phyloP scores from a whole-genome alignment of 2,888 invertebrate species.

The Cephus runcator region DNA sequence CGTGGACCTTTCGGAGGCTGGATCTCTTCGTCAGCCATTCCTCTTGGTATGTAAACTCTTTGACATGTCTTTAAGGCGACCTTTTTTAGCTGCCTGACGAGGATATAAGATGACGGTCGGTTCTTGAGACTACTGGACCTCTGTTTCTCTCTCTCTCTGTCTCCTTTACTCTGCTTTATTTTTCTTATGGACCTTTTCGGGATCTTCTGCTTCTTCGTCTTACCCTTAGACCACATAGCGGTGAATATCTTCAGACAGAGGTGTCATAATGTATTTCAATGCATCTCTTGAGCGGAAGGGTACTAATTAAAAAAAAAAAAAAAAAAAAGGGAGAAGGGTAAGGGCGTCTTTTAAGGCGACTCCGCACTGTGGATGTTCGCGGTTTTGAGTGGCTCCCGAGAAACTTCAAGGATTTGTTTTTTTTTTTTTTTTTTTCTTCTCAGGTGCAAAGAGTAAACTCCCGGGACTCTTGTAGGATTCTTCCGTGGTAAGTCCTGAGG shows the following conservation, averaged over 20 bases:
- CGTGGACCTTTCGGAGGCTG: neutral
- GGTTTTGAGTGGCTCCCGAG: neutral
- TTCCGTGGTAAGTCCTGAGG: neutral
- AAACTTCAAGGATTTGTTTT: neutral
- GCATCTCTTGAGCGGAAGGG: neutral
- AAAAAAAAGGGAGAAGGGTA: neutral
- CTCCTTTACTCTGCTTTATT: neutral
- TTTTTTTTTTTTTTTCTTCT: neutral
- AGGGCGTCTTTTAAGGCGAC: neutral
- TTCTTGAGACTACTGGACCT: constrained; percentile 1
- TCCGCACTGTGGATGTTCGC: neutral
- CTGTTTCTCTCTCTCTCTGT: neutral
- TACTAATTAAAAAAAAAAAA: neutral
- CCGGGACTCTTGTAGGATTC: neutral
- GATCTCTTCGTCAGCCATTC: neutral
- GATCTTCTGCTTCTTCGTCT: neutral
- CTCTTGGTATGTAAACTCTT: neutral
- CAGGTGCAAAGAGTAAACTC: neutral
- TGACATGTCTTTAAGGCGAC: neutral
- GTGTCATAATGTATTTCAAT: neutral
- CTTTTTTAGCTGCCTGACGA: neutral
- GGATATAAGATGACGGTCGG: neutral
- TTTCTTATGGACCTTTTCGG: neutral
- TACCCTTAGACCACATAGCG: neutral
- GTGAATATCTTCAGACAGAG: neutral